These are phyloP conservation scores for Molanna angustata DNA, from an alignment of 2,888 invertebrate species.

Conservation along the genomic window DNA sequence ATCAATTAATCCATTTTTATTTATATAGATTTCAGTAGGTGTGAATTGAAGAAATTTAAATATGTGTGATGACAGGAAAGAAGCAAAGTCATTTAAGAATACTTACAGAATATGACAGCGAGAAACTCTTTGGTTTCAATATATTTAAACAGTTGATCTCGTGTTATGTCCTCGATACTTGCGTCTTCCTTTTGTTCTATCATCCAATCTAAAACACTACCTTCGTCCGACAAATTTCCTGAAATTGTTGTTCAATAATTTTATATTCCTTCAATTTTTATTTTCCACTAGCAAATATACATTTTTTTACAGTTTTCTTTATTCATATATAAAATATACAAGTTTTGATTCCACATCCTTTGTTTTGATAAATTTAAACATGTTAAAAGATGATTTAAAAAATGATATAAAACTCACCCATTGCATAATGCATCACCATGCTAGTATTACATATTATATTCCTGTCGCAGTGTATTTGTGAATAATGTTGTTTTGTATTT, in stretches of 20 bases:
- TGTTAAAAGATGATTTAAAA: too few species aligned
- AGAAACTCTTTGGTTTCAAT: constrained; percentile 89
- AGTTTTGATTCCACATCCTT: constrained; percentile 51
- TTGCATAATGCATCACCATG: constrained; percentile 22
- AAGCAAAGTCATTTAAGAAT: too few species aligned
- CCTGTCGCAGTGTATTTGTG: neutral
- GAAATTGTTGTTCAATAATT: too few species aligned
- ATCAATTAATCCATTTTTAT: too few species aligned
- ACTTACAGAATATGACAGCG: constrained; percentile 91
- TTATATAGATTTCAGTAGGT: too few species aligned
- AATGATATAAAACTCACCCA: constrained; percentile 45
- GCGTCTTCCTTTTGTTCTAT: constrained; percentile 87
- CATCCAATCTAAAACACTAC: constrained; percentile 87
- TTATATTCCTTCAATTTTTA: too few species aligned
- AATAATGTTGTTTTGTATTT: constrained; percentile 9
- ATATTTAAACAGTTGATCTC: constrained; percentile 77
- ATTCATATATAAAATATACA: too few species aligned
- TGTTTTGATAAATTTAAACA: too few species aligned
- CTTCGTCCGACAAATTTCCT: constrained; percentile 65
- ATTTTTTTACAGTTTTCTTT: neutral
- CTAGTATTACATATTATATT: constrained; percentile 5
- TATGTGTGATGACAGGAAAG: too few species aligned
- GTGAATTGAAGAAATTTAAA: too few species aligned
- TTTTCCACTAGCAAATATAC: too few species aligned
- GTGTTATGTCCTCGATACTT: constrained; percentile 85